Base-by-base conservation (phyloP, 2,888 invertebrate genomes). In the Trachelus tabidus region DNA sequence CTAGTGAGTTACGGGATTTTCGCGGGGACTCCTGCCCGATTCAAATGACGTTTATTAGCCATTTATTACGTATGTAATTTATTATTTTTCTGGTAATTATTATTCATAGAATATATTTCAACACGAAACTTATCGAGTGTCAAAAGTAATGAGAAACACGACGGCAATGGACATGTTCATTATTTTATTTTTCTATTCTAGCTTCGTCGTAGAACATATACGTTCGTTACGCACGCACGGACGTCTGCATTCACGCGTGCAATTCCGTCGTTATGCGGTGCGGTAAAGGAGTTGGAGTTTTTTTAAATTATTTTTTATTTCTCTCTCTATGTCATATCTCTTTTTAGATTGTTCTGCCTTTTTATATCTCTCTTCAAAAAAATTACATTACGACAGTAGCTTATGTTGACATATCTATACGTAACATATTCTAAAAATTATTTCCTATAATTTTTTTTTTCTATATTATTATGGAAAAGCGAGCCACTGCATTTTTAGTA, bases 191-290 rank as follows among this genome's bases (percentile, higher is more conserved):
- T 31, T 23, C 31, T 71, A 23, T 71, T 71, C 2, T 23, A 34
- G 12, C 71, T 11, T 71, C 15, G 1, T 69, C 12, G 33, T 71
- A 34, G 15, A 12, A 71, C 71, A 12, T 71, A n/a, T 34, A 34
- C 71, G 71, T 23, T 12, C 71, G 31, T 71, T 31, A 71, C 71
- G 71, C 71, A 71, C 71, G 71, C 71, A 33, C 71, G 71, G 3
- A 71, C 71, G 71, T 12, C 23, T 56, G 23, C 9, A 71, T 71
- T 71, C 71, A 71, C 71, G 31, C 71, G 15, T 34, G 33, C 71
- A 12, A 34, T 71, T 71, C 31, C 71, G 71, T 1, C 12, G 12
- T 71, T 71, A 12, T 31, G 23, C 2, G 23, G 23, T 56, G 56
- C 23, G 56, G 23, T 23, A 56, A 56, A 56, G 6, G 56, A 56